Evolutionary conservation across 2,888 invertebrate species (phyloP).

Genomic region (Pyrrhosoma nymphula): DNA sequence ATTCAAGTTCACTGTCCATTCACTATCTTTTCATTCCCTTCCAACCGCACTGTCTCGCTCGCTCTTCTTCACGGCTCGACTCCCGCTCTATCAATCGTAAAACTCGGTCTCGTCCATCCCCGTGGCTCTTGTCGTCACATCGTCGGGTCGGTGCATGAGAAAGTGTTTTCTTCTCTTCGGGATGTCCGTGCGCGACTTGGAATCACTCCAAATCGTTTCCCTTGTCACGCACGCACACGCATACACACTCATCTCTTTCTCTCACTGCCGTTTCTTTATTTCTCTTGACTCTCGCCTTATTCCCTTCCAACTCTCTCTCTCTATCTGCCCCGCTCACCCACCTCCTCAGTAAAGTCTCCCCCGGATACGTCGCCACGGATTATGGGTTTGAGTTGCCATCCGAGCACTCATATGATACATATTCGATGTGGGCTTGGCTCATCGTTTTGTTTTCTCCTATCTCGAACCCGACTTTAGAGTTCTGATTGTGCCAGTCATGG

Average conservation of each 20-base stretch:
- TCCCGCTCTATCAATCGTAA: not conserved
- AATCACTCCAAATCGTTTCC: slow-evolving; percentile 6
- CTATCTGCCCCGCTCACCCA: not conserved
- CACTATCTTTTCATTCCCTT: not conserved
- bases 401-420: no score
- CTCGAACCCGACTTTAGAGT: no score
- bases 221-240: not conserved
- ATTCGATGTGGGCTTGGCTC: no score
- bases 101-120: not conserved
- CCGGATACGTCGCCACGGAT: not conserved
- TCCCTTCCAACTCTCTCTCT: not conserved
- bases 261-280: not conserved
- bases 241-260: not conserved
- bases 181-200: not conserved
- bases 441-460: no score
- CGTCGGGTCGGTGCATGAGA: not conserved
- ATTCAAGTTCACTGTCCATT: not conserved
- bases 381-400: not conserved
- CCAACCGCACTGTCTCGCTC: not conserved
- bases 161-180: not conserved
- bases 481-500: no score
- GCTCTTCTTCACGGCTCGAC: not conserved
- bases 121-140: not conserved
- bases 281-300: not conserved
- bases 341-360: not conserved